Evolutionary conservation across 2,113 vertebrate species (phyloP), one percentile per base, ranked within the genome.

Genomic region (Strix uralensis): DNA sequence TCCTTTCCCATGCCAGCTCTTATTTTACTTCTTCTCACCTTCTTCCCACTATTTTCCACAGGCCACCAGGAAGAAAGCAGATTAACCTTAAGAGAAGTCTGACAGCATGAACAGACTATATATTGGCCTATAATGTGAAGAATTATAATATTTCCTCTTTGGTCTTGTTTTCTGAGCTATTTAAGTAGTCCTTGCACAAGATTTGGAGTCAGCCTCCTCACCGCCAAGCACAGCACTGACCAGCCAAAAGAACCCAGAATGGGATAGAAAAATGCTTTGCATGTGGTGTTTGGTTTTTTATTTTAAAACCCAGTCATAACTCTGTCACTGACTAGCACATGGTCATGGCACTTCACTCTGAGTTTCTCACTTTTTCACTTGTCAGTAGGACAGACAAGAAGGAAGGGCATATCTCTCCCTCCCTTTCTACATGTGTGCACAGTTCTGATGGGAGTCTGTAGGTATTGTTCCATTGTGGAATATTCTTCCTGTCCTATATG

Each of bases 261-360:
- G 38, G 7, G 19, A 27, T 27, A 6, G 49, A 17, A 42, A 61
- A 10, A 30, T 21, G 17, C 49, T n/a, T 47, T 47, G 46, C 46
- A 47, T 47, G 46, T 47, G 46, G 18, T 47, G 18, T 19, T 47
- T n/a, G 16, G 23, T 32, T 12, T 42, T 18, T 15, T 36, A 36
- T 58, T 63, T 54, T 11, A 44, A 2, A 8, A 46, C 10, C 14
- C 10, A 29, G 70, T 34, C 40, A 36, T 34, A 34, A 38, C 18
- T 66, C 32, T 10, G 23, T 85, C 44, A 49, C n/a, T 1, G 3
- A 54, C 55, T 54, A 59, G 51, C 46, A 55, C n/a, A 59, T 26
- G 11, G 42, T 23, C 40, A 20, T 11, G 23, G 40, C 11, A 8
- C 55, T 40, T 52, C 14, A 38, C 11, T 36, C 6, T 0, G 0